Evolutionary conservation across 2,797 vertebrate species (phyloP), one percentile per base, ranked within the genome.

Genomic region (Linurgus olivaceus): DNA sequence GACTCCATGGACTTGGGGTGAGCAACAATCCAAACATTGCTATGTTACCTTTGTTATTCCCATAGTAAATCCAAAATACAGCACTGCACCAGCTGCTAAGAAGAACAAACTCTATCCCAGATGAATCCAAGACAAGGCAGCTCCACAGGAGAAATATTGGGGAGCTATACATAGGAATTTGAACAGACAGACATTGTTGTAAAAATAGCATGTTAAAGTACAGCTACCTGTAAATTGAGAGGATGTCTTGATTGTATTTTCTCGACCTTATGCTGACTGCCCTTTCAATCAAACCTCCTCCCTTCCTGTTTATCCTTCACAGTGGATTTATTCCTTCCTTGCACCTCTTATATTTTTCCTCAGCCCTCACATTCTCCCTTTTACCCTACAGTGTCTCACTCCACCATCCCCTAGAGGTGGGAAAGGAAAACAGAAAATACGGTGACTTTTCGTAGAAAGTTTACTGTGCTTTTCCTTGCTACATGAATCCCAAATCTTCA

Each of bases 61-160:
- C 10, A 9, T 19, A 2, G 12, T 19, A 9, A 40, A 61, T 14
- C 18, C 47, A 54, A 54, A 61, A 31, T 21, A 18, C 54, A 48
- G 35, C 42, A 16, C n/a, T 44, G 50, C 28, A 62, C 7, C 37
- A 26, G 44, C 14, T 50, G 3, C n/a, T 44, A 26, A 5, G 19
- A 13, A 11, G 17, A 44, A 33, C 44, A 0, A 44, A 1, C n/a
- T 48, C 26, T 21, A 4, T 70, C 28, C 24, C n/a, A 31, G 50
- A 15, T 12, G 11, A 37, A 63, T 18, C 8, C 17, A 51, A 38
- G 44, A 4, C 17, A 21, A 24, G 4, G 6, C 17, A 9, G 9
- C 25, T 79, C 68, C 47, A 68, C 12, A 14, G 24, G 16, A 17
- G 51, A 88, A 91, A 51, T 11, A 11, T 1, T 58, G 24, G 21